phyloP scores from a whole-genome alignment of 2,113 vertebrate species.

The Helogale parvula region DNA sequence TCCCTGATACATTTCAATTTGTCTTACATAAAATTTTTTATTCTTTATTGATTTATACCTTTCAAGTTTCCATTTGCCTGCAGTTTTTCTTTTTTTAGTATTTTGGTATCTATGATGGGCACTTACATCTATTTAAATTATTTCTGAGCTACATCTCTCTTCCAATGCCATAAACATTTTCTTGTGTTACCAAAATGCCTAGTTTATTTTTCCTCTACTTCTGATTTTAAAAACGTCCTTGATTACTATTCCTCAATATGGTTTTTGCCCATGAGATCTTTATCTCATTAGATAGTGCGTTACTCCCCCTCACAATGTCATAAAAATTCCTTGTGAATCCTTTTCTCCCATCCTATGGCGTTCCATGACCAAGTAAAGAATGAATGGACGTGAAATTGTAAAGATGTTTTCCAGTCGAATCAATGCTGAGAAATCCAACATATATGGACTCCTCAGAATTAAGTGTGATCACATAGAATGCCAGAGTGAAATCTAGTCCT shows the following conservation, averaged over 20 bases:
- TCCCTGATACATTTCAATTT: conserved; percentile 45
- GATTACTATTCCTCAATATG: background rate
- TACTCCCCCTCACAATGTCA: background rate
- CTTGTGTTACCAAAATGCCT: conserved; percentile 1
- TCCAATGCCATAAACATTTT: conserved; percentile 48
- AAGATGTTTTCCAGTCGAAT: background rate
- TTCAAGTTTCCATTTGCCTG: conserved; percentile 52
- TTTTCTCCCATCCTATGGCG: background rate
- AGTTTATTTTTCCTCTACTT: conserved; percentile 38
- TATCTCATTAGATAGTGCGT: background rate
- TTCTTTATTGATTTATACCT: conserved; percentile 55
- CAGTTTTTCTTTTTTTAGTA: conserved; percentile 44
- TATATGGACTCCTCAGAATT: background rate
- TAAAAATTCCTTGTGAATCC: background rate
- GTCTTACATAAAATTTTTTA: conserved; percentile 37
- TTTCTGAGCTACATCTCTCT: conserved; percentile 43
- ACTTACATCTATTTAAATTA: conserved; percentile 46
- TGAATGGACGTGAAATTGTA: fast-evolving
- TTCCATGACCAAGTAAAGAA: background rate
- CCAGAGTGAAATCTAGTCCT: background rate
- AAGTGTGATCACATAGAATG: background rate
- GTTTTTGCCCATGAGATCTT: background rate
- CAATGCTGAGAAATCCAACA: background rate
- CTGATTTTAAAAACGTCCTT: background rate
- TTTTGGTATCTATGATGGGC: conserved; percentile 47